Base-by-base conservation (phyloP, 2,888 invertebrate species). In the Furcula furcula region DNA sequence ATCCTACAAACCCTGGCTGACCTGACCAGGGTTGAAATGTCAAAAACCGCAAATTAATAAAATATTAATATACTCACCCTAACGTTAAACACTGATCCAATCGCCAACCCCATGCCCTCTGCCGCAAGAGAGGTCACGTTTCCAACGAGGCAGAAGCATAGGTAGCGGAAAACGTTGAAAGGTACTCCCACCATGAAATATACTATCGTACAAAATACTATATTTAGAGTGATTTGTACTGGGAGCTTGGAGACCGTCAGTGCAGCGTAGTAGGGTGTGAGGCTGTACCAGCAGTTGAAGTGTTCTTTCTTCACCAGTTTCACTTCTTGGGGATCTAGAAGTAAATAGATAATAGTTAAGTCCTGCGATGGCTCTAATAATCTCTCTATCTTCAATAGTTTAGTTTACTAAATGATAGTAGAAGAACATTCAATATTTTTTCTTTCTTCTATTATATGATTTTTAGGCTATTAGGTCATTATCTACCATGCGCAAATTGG, bases 91-190 rank as follows among this genome's bases (percentile, higher is more conserved):
- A 92, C 77, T 2, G 93, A 91, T 31, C 95, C 95, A 54, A 96
- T 94, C 0, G 94, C 91, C 40, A 95, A 66, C 0, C 95, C 96
- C 68, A 95, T 89, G 18, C 94, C 94, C 68, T 96, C 96, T 10
- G 95, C 92, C 0, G 93, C 93, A 22, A 96, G 78, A 0, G 94
- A 93, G 5, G 94, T 92, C 34, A 93, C 82, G 31, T 93, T 91
- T 0, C 93, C 92, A 14, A 94, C 89, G 0, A 92, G 61, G 18
- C 92, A 90, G 71, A 94, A 95, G 34, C 93, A 84, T 5, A 90
- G 66, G 64, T 94, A 96, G 16, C 95, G 89, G 50, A 86, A 63
- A 26, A 90, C 64, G 44, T 92, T 90, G 20, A 90, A 89, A 0
- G 95, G 95, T 49, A 95, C 90, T 0, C 94, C 94, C 0, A 93